Evolutionary conservation across 2,797 vertebrate genomes (phyloP), one percentile per base, ranked within the genome.

Genomic region (Gambusia yucatana): DNA sequence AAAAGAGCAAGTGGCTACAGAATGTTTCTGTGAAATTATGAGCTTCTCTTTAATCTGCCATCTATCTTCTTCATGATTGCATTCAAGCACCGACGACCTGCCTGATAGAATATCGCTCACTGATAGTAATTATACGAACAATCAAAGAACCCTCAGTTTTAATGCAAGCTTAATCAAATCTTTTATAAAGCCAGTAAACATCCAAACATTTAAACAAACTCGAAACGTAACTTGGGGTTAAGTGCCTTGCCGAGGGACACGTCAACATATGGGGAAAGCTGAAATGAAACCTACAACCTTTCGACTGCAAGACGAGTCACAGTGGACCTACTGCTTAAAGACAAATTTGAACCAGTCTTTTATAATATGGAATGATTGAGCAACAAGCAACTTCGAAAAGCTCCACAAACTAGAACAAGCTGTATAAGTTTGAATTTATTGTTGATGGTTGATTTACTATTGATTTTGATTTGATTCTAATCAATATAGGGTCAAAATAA

Each of bases 31-130:
- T 69, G 43, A 89, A 77, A 43, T 22, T 75, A 82, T 80, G 63
- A 70, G 73, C 79, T 76, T 75, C 47, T 72, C 83, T 78, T 65
- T 75, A 79, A 85, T 85, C 70, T 84, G 75, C 86, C 86, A 87
- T 90, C 86, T 83, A 86, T 87, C 87, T 77, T 87, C 87, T 77
- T 82, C 89, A 70, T 46, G 57, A 75, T 82, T 76, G 76, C 82
- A 77, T 78, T 73, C 14, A 25, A 80, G 41, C 76, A 11, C 77
- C 36, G 80, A 82, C 82, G 77, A 59, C 30, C 6, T 46, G 85
- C 83, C 78, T 82, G 88, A 89, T 85, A 81, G 86, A 81, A 72
- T 59, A 77, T 88, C 86, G 80, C 84, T 91, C 82, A 72, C 82
- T 57, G 84, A 78, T 46, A 28, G 77, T 81, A 81, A 91, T 92